phyloP scores from a whole-genome alignment of 2,113 vertebrate genomes.

The Salvator merianae region DNA sequence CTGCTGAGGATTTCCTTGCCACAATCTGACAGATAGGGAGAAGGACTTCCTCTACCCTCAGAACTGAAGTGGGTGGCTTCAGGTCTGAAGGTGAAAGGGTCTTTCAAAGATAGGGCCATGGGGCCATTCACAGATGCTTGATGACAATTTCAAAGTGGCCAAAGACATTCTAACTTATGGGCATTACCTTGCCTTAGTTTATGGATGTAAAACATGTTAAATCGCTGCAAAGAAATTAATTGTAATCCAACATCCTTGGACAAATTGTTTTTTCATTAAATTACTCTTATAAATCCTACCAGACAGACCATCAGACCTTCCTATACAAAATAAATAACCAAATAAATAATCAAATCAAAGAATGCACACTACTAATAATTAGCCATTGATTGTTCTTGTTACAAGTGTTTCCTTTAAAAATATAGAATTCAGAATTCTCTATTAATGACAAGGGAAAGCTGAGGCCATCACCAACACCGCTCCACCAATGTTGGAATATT shows the following conservation, averaged over 20 bases:
- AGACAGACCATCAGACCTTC: neutral
- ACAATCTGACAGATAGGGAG: no score
- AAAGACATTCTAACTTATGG: accelerated
- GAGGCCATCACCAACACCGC: no score
- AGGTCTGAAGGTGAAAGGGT: no score
- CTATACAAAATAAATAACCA: neutral
- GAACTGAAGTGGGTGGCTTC: no score
- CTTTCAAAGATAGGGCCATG: no score
- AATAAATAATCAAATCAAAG: neutral
- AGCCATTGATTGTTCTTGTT: neutral
- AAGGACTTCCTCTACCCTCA: no score
- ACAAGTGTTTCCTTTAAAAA: no score
- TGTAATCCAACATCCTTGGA: conserved; percentile 8
- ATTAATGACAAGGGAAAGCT: no score
- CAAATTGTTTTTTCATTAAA: neutral
- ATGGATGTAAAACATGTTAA: neutral
- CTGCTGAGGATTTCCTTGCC: no score
- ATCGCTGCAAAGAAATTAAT: neutral
- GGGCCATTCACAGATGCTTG: conserved; percentile 10
- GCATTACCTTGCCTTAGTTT: neutral
- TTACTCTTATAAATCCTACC: neutral
- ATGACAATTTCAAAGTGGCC: neutral
- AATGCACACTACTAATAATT: neutral
- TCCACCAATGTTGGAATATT: no score
- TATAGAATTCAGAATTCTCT: no score